Percentiles rank a stretch among this genome's conserved stretches.
phyloP scores from a whole-genome alignment of 2,797 vertebrate genomes.

The Ceryle rudis region DNA sequence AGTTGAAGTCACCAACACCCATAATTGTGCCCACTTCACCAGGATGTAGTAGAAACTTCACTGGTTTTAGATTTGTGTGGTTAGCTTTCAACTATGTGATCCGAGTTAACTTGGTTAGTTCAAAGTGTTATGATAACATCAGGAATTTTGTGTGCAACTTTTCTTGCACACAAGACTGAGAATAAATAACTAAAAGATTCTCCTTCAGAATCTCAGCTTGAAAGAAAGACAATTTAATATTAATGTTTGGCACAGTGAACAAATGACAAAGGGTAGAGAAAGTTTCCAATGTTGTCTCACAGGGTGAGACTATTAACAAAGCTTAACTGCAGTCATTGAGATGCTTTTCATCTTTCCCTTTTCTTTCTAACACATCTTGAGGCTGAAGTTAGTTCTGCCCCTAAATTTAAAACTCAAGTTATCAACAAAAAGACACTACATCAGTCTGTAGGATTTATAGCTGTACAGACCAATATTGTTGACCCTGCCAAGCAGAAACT shows the following conservation, averaged over 20 bases:
- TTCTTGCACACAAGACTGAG: background rate
- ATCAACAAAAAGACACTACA: background rate
- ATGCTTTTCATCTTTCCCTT: background rate
- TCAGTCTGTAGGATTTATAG: background rate
- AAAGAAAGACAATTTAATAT: background rate
- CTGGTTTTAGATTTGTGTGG: background rate
- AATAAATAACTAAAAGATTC: background rate
- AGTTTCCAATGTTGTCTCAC: background rate
- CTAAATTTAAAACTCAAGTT: slow-evolving; percentile 19
- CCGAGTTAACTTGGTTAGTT: background rate
- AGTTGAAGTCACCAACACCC: too few relatives aligned
- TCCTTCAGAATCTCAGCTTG: background rate
- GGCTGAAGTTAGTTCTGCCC: background rate
- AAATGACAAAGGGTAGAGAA: background rate
- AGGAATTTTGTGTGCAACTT: background rate
- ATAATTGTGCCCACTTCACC: too few relatives aligned
- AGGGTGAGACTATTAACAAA: background rate
- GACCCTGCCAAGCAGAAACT: background rate
- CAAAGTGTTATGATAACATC: background rate
- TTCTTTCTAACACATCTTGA: background rate
- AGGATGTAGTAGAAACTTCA: background rate
- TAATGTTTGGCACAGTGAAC: background rate
- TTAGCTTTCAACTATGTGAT: background rate
- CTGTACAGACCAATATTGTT: background rate
- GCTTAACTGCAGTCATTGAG: background rate